These are phyloP conservation scores for Helicoverpa assulta DNA, from an alignment of 2,888 invertebrate species.

Conservation along the genomic window DNA sequence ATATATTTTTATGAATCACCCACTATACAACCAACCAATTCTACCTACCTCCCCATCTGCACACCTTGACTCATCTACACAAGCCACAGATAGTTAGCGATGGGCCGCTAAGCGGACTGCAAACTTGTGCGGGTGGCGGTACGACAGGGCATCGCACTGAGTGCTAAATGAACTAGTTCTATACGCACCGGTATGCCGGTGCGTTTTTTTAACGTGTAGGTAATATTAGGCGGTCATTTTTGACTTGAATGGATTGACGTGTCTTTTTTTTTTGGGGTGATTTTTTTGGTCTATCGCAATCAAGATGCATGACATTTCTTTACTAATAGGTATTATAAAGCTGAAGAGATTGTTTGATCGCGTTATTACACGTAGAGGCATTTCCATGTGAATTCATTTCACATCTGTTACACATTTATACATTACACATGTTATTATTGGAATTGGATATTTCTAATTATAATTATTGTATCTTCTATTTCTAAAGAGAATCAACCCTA, in stretches of 20 bases:
- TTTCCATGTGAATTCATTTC: no score
- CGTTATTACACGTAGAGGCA: no score
- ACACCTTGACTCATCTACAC: constrained; percentile 53
- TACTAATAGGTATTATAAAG: no score
- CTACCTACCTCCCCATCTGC: constrained; percentile 60
- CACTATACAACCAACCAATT: constrained; percentile 1
- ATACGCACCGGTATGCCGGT: constrained; percentile 61
- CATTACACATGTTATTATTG: no score
- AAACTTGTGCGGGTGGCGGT: constrained; percentile 87
- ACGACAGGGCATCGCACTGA: constrained; percentile 84
- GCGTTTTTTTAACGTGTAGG: constrained; percentile 53
- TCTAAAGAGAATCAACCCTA: no score
- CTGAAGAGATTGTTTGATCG: no score
- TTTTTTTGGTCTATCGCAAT: constrained; percentile 19
- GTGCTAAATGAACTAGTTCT: constrained; percentile 88
- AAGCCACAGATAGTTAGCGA: constrained; percentile 83
- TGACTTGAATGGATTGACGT: constrained; percentile 34
- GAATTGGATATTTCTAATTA: no score
- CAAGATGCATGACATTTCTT: no score
- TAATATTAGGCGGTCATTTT: constrained; percentile 50
- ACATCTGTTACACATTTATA: no score
- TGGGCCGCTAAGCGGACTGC: constrained; percentile 82
- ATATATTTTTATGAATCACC: not conserved
- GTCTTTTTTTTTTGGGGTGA: constrained; percentile 25
- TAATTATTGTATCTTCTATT: no score